These are phyloP conservation scores for Caenorhabditis briggsae DNA, from an alignment of 1,140 invertebrate species.

Conservation along the genomic window DNA sequence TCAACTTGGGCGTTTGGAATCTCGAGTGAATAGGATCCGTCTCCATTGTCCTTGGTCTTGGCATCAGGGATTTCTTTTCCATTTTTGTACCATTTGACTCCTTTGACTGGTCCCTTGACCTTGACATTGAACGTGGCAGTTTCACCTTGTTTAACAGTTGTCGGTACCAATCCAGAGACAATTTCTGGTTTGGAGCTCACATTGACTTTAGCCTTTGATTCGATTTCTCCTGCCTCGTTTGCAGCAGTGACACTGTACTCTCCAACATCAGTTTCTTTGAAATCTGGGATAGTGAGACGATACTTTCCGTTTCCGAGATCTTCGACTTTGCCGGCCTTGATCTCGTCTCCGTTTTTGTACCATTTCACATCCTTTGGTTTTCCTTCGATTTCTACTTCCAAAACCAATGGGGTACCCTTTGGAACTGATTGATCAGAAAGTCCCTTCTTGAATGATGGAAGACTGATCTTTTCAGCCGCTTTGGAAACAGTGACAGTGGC, in stretches of 20 bases:
- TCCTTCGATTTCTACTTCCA: conserved; percentile 76
- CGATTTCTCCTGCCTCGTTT: conserved; percentile 64
- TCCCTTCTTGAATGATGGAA: conserved; percentile 84
- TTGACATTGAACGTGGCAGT: conserved; percentile 66
- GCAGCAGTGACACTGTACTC: conserved; percentile 62
- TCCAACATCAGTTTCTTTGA: conserved; percentile 63
- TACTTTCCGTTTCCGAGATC: conserved; percentile 69
- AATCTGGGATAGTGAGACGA: conserved; percentile 64
- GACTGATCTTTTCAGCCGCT: conserved; percentile 84
- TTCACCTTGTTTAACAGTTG: conserved; percentile 63
- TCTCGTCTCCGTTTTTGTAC: conserved; percentile 66
- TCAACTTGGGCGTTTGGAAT: conserved; percentile 79
- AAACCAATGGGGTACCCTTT: conserved; percentile 70
- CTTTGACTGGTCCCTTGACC: conserved; percentile 56
- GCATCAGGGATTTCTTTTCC: conserved; percentile 71
- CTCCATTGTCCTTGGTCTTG: conserved; percentile 74
- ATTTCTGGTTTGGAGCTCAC: conserved; percentile 60
- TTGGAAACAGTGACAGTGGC: conserved; percentile 84
- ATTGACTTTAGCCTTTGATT: conserved; percentile 61
- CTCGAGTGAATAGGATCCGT: conserved; percentile 78
- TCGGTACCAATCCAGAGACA: conserved; percentile 65
- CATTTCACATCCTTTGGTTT: conserved; percentile 72
- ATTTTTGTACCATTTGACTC: conserved; percentile 59
- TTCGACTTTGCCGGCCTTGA: conserved; percentile 57
- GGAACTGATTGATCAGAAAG: conserved; percentile 85